Base-by-base conservation (phyloP, 1,140 invertebrate genomes). In the Microplitis mediator region DNA sequence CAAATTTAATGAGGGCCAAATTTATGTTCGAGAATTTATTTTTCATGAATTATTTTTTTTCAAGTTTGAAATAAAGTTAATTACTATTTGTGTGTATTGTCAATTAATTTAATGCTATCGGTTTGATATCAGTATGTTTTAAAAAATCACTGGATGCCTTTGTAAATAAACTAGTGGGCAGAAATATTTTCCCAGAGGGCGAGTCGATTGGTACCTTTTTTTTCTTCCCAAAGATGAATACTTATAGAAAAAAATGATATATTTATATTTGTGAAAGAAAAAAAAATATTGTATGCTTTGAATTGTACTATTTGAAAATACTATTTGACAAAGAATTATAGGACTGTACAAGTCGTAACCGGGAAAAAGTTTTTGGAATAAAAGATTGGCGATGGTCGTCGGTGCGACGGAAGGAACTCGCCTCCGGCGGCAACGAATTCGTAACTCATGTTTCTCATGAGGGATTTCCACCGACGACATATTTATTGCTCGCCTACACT, bases 381-480 rank as follows among this genome's bases (percentile, higher is more conserved):
- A 58, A 68, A 68, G 35, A 68, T 68, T 52, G 23, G 50, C 64
- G 39, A 52, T 66, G 64, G 64, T 54, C 50, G 50, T 54, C 31
- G 64, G 31, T 31, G 36, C 35, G 54, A 68, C 66, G 54, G 66
- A 68, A 58, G 66, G 51, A 68, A 68, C 52, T 68, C 23, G 39
- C 39, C 13, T 13, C 54, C 34, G 56, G 13, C 23, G 32, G 52
- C 31, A 45, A 69, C 54, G 72, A 69, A 74, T 74, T 56, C 68
- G 64, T 71, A 67, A 71, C 65, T 67, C 62, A 69, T 74, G 69
- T 74, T 74, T 69, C 73, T 35, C 66, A 68, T 68, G 64, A 52
- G 45, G 73, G 73, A 74, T 74, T 74, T 65, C 50, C 73, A 66
- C 31, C 36, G 62, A 58, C 73, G 73, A 74, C 73, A 74, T 74